Conservation (phyloP, 2,797 vertebrate genomes). For the Enteromius afrohamiltoni region DNA sequence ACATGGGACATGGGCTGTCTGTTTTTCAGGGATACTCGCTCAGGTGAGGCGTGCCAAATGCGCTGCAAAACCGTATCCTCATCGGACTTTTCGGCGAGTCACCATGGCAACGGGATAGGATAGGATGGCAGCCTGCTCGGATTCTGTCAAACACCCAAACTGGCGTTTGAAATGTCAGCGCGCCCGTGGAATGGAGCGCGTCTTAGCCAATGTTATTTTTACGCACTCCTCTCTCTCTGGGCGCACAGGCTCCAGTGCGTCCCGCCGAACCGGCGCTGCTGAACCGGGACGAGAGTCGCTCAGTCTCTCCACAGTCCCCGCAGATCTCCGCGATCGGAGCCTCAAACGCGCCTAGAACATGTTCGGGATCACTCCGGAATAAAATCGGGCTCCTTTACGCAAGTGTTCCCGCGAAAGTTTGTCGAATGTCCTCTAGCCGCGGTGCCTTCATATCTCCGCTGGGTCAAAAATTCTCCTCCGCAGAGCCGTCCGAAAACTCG, state of each 20-base stretch:
- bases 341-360: slow-evolving; percentile 25
- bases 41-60: slow-evolving; percentile 30
- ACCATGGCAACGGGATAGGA: slow-evolving; percentile 89
- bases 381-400: slow-evolving; percentile 12
- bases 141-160: slow-evolving; percentile 38
- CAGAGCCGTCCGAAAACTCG: slow-evolving; percentile 22
- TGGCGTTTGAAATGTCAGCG: slow-evolving; percentile 73
- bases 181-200: slow-evolving; percentile 64
- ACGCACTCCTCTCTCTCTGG: slow-evolving; percentile 67
- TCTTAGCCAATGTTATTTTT: slow-evolving; percentile 76
- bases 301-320: slow-evolving; percentile 8
- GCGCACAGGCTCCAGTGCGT: slow-evolving; percentile 70
- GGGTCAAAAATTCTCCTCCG: neutral
- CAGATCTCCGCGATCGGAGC: slow-evolving; percentile 7
- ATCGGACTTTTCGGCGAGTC: slow-evolving; percentile 75
- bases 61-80: slow-evolving; percentile 11
- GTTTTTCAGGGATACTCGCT: slow-evolving; percentile 16
- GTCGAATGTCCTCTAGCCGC: neutral
- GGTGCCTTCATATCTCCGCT: slow-evolving; percentile 10
- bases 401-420: neutral
- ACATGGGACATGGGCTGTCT: slow-evolving; percentile 67
- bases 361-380: slow-evolving; percentile 45
- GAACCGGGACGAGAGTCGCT: slow-evolving; percentile 54
- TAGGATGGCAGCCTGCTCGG: slow-evolving; percentile 68
- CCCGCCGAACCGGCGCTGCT: slow-evolving; percentile 71